phyloP scores from a whole-genome alignment of 2,888 invertebrate genomes.

The Aspidiotus destructor region DNA sequence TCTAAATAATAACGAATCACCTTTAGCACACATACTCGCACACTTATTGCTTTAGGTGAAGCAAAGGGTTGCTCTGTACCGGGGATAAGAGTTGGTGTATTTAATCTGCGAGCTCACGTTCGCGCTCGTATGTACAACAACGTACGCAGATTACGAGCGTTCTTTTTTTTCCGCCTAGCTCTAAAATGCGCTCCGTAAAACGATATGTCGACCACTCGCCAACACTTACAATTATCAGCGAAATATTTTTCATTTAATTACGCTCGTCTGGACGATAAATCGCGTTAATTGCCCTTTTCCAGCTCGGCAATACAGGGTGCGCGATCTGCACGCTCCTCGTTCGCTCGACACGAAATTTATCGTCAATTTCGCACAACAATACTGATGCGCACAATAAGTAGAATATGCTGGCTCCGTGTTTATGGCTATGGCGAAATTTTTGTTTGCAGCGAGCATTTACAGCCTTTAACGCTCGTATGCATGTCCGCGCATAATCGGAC shows the following conservation, averaged over 20 bases:
- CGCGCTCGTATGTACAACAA: no score
- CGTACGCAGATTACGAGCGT: no score
- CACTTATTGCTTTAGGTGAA: no score
- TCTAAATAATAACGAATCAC: no score
- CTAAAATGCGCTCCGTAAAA: background rate
- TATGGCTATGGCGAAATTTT: no score
- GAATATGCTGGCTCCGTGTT: no score
- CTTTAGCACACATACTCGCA: no score
- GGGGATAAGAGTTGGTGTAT: background rate
- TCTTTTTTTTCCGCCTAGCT: background rate
- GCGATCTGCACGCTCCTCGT: background rate
- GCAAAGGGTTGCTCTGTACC: no score
- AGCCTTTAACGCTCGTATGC: no score
- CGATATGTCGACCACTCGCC: constrained; percentile 7
- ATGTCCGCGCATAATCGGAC: no score
- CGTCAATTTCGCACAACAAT: background rate
- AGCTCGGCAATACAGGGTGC: background rate
- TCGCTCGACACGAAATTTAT: background rate
- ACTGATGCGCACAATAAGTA: no score
- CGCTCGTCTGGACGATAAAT: constrained; percentile 26
- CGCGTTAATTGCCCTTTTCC: constrained; percentile 25
- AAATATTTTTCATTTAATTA: constrained; percentile 30
- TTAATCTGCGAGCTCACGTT: background rate
- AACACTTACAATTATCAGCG: constrained; percentile 27
- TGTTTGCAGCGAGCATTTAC: no score